Evolutionary conservation across 2,888 invertebrate species (phyloP), one percentile per base, ranked within the genome.

Genomic region (Rhamnusium bicolor): DNA sequence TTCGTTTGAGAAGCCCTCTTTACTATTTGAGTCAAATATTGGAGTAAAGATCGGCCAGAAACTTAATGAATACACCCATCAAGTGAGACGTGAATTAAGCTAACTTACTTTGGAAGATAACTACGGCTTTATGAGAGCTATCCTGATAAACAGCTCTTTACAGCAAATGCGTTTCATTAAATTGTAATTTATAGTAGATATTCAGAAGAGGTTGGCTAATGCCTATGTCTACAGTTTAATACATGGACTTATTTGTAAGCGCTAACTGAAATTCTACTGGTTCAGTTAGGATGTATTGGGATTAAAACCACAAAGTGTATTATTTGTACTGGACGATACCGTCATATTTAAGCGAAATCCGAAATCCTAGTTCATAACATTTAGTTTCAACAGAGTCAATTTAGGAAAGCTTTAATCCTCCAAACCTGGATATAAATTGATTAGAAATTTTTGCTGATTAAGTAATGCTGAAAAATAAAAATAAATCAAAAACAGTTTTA

Each of bases 51-150:
- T 61, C 18, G 46, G 40, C 24, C 61, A 18, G 16, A 2, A 61
- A 46, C 61, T 29, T 61, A 47, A 61, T 61, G 47, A 61, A 61
- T 61, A 61, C 21, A 61, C n/a, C 61, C 61, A 46, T 61, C 61
- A 61, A 47, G 46, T 47, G 46, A 19, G 61, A 61, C 40, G 61
- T 46, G 47, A 40, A 61, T 61, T 40, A 61, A 46, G 61, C 46
- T 61, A 40, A 61, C 61, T 61, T 46, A 61, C 61, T 46, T 40
- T 18, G 40, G 12, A 40, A 61, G 61, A 61, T 46, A 61, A 46
- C 40, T 60, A 61, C 46, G 21, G 32, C 58, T 60, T 32, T 61
- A 61, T 61, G 61, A 21, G 46, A 61, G 29, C 16, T 47, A 46
- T 40, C 21, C 46, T 61, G 61, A 61, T 61, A 61, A 61, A 61